Conservation (phyloP, 2,113 vertebrate species). For the Mus spicilegus region DNA sequence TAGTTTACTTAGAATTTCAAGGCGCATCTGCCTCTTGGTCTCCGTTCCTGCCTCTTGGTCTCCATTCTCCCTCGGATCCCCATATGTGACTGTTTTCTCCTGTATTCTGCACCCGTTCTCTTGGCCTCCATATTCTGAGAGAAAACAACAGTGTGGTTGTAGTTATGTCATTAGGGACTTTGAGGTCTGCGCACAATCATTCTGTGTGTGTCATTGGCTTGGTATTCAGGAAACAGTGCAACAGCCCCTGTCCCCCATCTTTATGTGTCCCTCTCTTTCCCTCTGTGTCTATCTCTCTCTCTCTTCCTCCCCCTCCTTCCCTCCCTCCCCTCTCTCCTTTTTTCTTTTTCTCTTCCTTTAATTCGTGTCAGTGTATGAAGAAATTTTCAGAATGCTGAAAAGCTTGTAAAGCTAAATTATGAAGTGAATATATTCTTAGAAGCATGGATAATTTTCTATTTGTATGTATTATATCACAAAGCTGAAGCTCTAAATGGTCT, state of each 20-base stretch:
- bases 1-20: background rate
- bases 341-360: background rate
- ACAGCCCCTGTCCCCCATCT: background rate
- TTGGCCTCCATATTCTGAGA: background rate
- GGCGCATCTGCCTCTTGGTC: background rate
- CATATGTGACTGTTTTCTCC: background rate
- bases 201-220: background rate
- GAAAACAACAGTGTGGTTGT: background rate
- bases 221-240: background rate
- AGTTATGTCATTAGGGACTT: background rate
- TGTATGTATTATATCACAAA: background rate
- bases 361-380: background rate
- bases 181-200: background rate
- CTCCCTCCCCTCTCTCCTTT: background rate
- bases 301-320: background rate
- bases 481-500: background rate
- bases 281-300: too few species aligned
- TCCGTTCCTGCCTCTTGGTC: background rate
- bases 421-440: background rate
- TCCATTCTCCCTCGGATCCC: background rate
- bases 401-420: background rate
- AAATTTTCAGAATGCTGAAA: background rate
- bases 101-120: background rate
- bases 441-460: background rate
- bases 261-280: background rate